These are phyloP conservation scores for Sebastes oblongus DNA, from an alignment of 2,797 vertebrate species.

Conservation along the genomic window DNA sequence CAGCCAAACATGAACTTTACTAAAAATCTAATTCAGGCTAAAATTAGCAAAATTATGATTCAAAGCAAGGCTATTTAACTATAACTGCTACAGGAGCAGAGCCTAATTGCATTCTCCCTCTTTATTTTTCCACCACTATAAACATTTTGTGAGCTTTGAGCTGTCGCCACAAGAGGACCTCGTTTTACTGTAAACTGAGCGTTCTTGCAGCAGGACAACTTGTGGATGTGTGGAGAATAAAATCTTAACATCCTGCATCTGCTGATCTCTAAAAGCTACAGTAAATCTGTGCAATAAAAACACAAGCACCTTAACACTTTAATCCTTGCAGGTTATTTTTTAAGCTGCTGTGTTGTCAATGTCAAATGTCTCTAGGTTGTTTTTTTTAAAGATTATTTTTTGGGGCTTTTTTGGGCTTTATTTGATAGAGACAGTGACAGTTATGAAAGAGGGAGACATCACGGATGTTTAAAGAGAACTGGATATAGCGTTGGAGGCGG, in stretches of 20 bases:
- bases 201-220: neutral
- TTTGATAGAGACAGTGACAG: too few relatives aligned
- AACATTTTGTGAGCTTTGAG: neutral
- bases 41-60: neutral
- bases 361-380: too few relatives aligned
- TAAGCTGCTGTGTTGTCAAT: too few relatives aligned
- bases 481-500: too few relatives aligned
- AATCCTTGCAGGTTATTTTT: too few relatives aligned
- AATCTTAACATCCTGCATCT: neutral
- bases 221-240: neutral
- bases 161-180: neutral
- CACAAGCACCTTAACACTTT: neutral
- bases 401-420: too few relatives aligned
- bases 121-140: neutral
- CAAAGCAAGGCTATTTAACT: neutral
- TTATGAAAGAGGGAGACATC: too few relatives aligned
- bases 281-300: neutral
- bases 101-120: neutral
- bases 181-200: neutral
- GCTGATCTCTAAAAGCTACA: neutral
- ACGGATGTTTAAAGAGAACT: too few relatives aligned
- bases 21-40: neutral
- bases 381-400: too few relatives aligned
- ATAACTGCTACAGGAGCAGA: neutral
- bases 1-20: neutral